Conservation (phyloP, 2,113 vertebrate species). For the Stegostoma tigrinum region DNA sequence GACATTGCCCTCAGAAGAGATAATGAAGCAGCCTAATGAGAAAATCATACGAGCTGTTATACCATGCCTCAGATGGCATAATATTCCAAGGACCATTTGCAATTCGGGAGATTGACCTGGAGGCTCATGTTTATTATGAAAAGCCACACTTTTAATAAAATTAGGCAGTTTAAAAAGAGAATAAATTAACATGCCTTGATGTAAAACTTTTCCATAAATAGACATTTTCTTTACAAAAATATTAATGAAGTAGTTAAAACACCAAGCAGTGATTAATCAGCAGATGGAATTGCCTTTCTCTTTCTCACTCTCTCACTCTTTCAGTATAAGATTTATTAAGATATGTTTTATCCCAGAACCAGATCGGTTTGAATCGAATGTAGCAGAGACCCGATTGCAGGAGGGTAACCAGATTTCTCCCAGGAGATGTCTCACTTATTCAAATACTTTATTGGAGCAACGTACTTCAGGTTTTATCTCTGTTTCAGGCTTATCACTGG, state of each 20-base stretch:
- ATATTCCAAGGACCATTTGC: not conserved
- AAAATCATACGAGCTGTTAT: not conserved
- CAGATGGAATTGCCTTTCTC: not conserved
- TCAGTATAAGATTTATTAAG: not conserved
- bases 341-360: not conserved
- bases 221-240: not conserved
- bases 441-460: not conserved
- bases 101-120: not conserved
- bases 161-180: not conserved
- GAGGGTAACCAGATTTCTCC: not conserved
- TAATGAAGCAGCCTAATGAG: not conserved
- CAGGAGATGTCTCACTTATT: not conserved
- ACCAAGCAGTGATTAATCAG: slow-evolving; percentile 3
- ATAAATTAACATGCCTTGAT: not conserved
- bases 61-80: not conserved
- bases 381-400: not conserved
- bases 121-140: not conserved
- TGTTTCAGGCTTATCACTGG: not conserved
- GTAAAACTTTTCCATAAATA: not conserved
- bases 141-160: not conserved
- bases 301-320: not conserved
- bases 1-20: not conserved
- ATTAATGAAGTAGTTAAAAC: not conserved
- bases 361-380: not conserved
- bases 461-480: not conserved